A percentile compares a stretch with the other conserved stretches of the same genome.
Evolutionary conservation across 2,797 vertebrate species (phyloP).

Genomic region (Fundulus diaphanus): DNA sequence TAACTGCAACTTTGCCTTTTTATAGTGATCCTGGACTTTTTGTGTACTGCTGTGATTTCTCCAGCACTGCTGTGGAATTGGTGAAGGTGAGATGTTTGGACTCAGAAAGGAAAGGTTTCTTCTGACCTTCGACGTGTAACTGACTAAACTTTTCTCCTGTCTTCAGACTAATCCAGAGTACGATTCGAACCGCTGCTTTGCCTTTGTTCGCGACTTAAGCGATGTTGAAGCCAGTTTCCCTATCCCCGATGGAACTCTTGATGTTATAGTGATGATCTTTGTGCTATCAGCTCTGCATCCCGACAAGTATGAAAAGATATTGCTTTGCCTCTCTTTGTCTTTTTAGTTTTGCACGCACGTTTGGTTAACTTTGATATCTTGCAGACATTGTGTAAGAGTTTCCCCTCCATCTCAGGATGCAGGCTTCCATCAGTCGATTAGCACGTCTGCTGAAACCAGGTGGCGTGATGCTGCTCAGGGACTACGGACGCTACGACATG

Average conservation of each 20-base stretch:
- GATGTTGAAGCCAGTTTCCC: conserved; percentile 85
- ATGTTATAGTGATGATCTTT: conserved; percentile 94
- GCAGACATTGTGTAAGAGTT: conserved; percentile 14
- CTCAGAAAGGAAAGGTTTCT: background rate
- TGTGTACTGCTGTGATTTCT: conserved; percentile 97
- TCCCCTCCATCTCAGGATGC: conserved; percentile 80
- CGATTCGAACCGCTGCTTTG: conserved; percentile 88
- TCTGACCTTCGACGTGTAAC: conserved; percentile 17
- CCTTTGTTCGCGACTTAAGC: conserved; percentile 93
- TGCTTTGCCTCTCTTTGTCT: background rate
- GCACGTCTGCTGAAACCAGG: conserved; percentile 90
- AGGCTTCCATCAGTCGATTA: conserved; percentile 82
- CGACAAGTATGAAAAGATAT: conserved; percentile 84
- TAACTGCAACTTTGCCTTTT: conserved; percentile 32
- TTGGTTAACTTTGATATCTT: background rate
- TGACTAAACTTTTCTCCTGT: conserved; percentile 17
- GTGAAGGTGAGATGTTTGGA: conserved; percentile 85
- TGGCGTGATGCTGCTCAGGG: conserved; percentile 91
- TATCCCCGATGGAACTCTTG: conserved; percentile 86
- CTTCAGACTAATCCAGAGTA: conserved; percentile 89
- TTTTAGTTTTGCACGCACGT: background rate
- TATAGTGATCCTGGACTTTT: conserved; percentile 92
- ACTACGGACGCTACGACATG: conserved; percentile 97
- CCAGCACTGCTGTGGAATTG: conserved; percentile 90
- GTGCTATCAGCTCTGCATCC: conserved; percentile 95